Percentiles rank a stretch among this genome's conserved stretches.
These are phyloP conservation scores for Epinotia nisella DNA, from an alignment of 2,888 invertebrate genomes.

Conservation along the genomic window DNA sequence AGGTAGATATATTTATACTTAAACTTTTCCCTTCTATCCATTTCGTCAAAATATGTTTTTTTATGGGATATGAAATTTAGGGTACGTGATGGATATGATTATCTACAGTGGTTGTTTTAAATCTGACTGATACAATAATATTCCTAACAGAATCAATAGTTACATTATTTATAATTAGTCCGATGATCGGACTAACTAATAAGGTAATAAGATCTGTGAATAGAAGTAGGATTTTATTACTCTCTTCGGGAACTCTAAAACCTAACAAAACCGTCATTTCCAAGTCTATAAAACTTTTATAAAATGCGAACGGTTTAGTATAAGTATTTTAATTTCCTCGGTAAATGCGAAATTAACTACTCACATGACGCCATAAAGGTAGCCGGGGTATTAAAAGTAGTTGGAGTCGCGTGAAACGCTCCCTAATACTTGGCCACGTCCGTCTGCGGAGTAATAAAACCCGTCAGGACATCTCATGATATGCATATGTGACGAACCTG, in stretches of 20 bases:
- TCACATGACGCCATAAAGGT: conserved; percentile 39
- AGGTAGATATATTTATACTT: no score
- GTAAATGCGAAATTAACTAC: conserved; percentile 41
- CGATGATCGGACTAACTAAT: no score
- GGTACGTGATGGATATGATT: no score
- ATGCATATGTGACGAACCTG: conserved; percentile 43
- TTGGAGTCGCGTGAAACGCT: conserved; percentile 24
- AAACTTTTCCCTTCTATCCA: no score
- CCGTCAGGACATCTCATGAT: conserved; percentile 43
- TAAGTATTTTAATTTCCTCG: conserved; percentile 34
- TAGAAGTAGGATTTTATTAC: conserved; percentile 4
- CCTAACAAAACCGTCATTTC: not conserved
- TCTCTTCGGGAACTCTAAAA: conserved; percentile 10
- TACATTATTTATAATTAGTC: no score
- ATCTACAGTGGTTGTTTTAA: no score
- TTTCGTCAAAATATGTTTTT: no score
- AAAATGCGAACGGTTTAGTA: conserved; percentile 21
- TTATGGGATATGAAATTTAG: no score
- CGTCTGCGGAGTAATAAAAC: conserved; percentile 44
- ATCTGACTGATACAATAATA: no score
- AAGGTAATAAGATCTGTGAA: no score
- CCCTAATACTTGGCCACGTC: conserved; percentile 44
- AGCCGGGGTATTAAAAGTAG: conserved; percentile 42
- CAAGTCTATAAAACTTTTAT: conserved; percentile 10
- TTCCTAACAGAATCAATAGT: no score